Evolutionary conservation across 2,888 invertebrate species (phyloP).

Genomic region (Vanessa cardui): DNA sequence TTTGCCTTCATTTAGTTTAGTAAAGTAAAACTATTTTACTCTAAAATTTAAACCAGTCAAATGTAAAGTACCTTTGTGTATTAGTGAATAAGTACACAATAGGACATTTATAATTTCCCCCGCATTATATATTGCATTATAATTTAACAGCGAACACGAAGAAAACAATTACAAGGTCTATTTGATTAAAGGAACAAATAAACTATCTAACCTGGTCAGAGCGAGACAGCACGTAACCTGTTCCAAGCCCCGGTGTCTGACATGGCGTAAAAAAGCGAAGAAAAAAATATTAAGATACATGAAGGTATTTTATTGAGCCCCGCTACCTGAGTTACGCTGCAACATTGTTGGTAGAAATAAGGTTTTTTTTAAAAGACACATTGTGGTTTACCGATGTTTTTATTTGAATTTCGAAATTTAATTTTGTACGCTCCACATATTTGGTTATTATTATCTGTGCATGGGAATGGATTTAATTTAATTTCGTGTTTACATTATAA

Average conservation of each 20-base stretch:
- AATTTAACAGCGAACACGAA: constrained; percentile 1
- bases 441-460: constrained; percentile 13
- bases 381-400: constrained; percentile 45
- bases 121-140: background rate
- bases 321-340: constrained; percentile 64
- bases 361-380: constrained; percentile 37
- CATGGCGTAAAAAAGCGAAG: constrained; percentile 43
- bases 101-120: background rate
- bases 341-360: constrained; percentile 47
- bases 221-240: constrained; percentile 51
- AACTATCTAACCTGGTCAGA: constrained; percentile 44
- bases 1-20: no score
- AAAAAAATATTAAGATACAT: constrained; percentile 35
- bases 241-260: constrained; percentile 49
- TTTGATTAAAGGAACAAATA: constrained; percentile 36
- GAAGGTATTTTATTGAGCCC: constrained; percentile 52
- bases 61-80: no score
- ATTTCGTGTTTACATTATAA: background rate
- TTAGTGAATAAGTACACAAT: background rate
- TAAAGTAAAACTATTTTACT: no score
- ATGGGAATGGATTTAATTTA: background rate
- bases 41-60: no score
- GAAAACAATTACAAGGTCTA: constrained; percentile 32
- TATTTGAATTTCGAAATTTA: constrained; percentile 40
- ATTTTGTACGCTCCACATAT: constrained; percentile 12